A percentile compares a stretch with the other conserved stretches of the same genome.
These are phyloP conservation scores for Podiceps cristatus DNA, from an alignment of 2,113 vertebrate genomes.

Conservation along the genomic window DNA sequence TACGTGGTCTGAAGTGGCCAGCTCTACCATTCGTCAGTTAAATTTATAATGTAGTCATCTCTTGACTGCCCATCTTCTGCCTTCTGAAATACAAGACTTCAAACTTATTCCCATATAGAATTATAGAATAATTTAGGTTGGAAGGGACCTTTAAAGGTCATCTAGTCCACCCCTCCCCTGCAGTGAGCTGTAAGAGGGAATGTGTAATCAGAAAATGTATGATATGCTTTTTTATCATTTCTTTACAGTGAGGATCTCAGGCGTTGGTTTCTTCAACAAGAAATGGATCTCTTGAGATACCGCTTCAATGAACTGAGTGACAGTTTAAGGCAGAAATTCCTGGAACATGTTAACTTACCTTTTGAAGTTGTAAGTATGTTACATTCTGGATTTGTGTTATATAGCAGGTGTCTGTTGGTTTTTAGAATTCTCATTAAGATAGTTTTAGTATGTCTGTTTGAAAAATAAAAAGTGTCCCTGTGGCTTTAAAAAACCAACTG, in stretches of 20 bases:
- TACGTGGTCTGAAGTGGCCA: background rate
- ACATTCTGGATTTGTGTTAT: background rate
- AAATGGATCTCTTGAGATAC: constrained; percentile 93
- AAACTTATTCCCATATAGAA: background rate
- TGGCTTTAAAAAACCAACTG: background rate
- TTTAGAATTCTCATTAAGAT: background rate
- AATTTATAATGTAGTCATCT: background rate
- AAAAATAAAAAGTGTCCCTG: background rate
- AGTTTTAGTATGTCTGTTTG: background rate
- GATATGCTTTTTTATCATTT: background rate
- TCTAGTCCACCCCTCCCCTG: too few species aligned
- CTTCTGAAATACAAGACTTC: background rate
- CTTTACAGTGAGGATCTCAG: constrained; percentile 91
- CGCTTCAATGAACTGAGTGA: constrained; percentile 83
- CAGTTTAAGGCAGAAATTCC: constrained; percentile 81
- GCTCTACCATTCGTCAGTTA: background rate
- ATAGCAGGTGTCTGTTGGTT: background rate
- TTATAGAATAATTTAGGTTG: too few species aligned
- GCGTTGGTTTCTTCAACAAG: constrained; percentile 98
- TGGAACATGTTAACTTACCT: constrained; percentile 85
- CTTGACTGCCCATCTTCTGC: background rate
- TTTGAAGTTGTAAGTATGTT: constrained; percentile 88
- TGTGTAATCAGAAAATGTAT: background rate
- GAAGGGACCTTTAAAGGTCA: too few species aligned
- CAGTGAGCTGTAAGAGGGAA: background rate